These are phyloP conservation scores for Fregetta grallaria DNA, from an alignment of 2,113 vertebrate genomes.

Conservation along the genomic window DNA sequence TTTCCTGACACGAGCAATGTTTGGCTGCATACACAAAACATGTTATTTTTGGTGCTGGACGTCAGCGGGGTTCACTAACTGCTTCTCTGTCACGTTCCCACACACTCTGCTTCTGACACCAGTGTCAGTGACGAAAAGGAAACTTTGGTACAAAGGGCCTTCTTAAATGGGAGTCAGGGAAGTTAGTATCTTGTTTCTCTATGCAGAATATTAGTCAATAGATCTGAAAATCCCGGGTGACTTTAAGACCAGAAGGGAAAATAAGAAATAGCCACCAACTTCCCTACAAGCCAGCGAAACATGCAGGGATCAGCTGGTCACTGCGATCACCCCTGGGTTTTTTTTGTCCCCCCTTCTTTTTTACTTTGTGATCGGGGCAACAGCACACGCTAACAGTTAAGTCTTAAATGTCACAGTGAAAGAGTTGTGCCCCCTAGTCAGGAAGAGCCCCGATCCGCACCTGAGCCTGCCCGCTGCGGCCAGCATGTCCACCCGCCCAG, in stretches of 20 bases:
- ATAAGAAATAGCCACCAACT: neutral
- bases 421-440: neutral
- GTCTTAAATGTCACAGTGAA: neutral
- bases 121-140: neutral
- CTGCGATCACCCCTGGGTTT: accelerated
- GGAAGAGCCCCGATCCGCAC: neutral
- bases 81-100: neutral
- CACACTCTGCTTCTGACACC: neutral
- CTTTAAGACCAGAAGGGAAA: neutral
- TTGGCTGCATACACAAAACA: neutral
- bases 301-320: neutral
- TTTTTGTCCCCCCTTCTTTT: neutral
- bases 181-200: neutral
- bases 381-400: neutral
- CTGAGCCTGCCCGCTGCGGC: neutral
- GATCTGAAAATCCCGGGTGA: neutral
- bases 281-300: neutral
- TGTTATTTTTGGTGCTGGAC: neutral
- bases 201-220: accelerated
- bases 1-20: neutral
- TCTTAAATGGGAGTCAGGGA: neutral
- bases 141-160: neutral
- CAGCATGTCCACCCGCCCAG: neutral
- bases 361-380: neutral
- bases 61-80: neutral